phyloP scores from a whole-genome alignment of 1,140 invertebrate species.

The Pogonognathellus flavescens region DNA sequence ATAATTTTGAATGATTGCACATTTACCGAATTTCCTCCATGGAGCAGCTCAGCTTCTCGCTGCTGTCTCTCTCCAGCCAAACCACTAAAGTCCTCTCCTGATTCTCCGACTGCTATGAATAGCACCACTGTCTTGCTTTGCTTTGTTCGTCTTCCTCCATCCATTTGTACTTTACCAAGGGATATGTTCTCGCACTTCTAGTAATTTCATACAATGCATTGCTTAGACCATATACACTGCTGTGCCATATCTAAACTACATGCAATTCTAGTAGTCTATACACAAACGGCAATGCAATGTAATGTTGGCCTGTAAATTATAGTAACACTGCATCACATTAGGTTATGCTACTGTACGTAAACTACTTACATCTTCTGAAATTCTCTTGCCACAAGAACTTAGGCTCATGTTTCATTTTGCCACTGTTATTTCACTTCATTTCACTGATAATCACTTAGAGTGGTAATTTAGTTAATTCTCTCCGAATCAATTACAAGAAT shows the following conservation, averaged over 20 bases:
- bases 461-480: slow-evolving; percentile 50
- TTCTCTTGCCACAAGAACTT: slow-evolving; percentile 45
- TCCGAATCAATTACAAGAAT: slow-evolving; percentile 40
- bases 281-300: background rate
- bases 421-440: slow-evolving; percentile 49
- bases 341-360: background rate
- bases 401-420: slow-evolving; percentile 43
- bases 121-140: slow-evolving; percentile 30
- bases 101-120: background rate
- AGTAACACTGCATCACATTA: background rate
- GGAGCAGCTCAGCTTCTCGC: slow-evolving; percentile 38
- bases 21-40: slow-evolving; percentile 63
- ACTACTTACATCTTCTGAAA: background rate
- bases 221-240: background rate
- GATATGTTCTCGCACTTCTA: background rate
- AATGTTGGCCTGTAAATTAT: background rate
- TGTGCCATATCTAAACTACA: background rate
- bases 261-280: background rate
- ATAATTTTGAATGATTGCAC: slow-evolving; percentile 66
- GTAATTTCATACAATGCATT: slow-evolving; percentile 29
- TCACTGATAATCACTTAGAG: slow-evolving; percentile 50
- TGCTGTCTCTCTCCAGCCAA: slow-evolving; percentile 50
- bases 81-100: slow-evolving; percentile 20
- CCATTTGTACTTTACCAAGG: background rate
- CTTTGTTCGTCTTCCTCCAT: slow-evolving; percentile 46